Evolutionary conservation across 2,797 vertebrate species (phyloP), one percentile per base, ranked within the genome.

Genomic region (Tragopan temminckii): DNA sequence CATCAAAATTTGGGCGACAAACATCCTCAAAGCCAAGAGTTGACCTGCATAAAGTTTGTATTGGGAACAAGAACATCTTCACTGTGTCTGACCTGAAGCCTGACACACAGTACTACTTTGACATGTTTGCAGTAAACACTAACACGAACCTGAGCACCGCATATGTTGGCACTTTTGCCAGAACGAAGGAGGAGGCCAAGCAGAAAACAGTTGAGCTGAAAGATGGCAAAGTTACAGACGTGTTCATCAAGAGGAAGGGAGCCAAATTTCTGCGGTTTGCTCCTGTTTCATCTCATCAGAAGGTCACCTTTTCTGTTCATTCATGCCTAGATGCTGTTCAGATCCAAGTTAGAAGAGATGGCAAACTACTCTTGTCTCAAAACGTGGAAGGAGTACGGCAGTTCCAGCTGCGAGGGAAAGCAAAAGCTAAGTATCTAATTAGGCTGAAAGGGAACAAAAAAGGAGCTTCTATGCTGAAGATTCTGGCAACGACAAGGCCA

Each of bases 91-190:
- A 99, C 38, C 98, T 99, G 79, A 99, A 99, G 89, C 99, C 99
- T 0, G 99, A 99, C 91, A 99, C 98, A 0, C 99, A 99, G 95
- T 99, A 99, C 97, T 99, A 99, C 97, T 99, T 99, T 52, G 99
- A 99, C 43, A 98, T 99, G 75, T 99, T 99, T 62, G 98, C 99
- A 6, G 97, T 99, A 55, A 99, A 99, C 83, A 96, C 97, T 31
- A 98, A 98, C 72, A 99, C 98, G 95, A 99, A 99, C 97, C 98
- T 97, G 94, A 99, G 99, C 97, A 99, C 99, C 0, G 99, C 99
- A 0, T 99, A 99, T 0, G 98, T 99, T 13, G 99, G 99, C 74
- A 99, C 99, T 13, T 99, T 99, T 25, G 99, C 99, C 91, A 98
- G 98, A 96, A 99, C 99, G 7, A 99, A 99, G 94, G 99, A 99